phyloP scores from a whole-genome alignment of 2,797 vertebrate genomes.

The Phataginus tricuspis region DNA sequence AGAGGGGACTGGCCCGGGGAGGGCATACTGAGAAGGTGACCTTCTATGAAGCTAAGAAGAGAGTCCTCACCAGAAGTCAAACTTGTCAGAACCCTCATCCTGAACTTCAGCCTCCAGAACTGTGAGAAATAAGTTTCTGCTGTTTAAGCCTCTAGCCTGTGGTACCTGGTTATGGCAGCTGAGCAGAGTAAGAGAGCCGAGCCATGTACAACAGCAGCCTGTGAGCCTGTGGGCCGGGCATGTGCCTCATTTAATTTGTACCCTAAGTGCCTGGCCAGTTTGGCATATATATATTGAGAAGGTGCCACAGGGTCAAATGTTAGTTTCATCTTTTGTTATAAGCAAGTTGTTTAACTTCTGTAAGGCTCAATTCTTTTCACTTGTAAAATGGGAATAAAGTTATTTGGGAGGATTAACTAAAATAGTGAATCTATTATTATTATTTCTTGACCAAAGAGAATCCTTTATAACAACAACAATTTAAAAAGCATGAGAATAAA shows the following conservation, averaged over 20 bases:
- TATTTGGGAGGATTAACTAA: constrained; percentile 13
- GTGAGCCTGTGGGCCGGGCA: not conserved
- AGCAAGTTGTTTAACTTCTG: not conserved
- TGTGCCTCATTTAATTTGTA: not conserved
- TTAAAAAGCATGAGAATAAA: constrained; percentile 14
- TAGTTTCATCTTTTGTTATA: not conserved
- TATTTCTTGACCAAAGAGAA: constrained; percentile 26
- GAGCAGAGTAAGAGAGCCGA: not conserved
- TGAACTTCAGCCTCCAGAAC: not conserved
- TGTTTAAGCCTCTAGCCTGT: not conserved
- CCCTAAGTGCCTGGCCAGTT: too few relatives aligned
- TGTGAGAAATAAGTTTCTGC: not conserved
- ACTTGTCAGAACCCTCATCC: not conserved
- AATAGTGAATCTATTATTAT: not conserved
- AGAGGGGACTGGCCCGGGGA: not conserved
- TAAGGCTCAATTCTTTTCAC: not conserved
- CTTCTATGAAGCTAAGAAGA: not conserved
- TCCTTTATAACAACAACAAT: not conserved
- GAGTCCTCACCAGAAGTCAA: not conserved
- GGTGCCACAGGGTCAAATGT: not conserved
- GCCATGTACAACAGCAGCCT: not conserved
- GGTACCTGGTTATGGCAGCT: not conserved
- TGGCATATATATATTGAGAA: not conserved
- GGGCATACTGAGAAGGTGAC: not conserved
- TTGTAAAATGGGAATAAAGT: not conserved